Percentiles rank a stretch among this genome's conserved stretches.
Evolutionary conservation across 2,797 vertebrate genomes (phyloP).

Genomic region (Micromesistius poutassou): DNA sequence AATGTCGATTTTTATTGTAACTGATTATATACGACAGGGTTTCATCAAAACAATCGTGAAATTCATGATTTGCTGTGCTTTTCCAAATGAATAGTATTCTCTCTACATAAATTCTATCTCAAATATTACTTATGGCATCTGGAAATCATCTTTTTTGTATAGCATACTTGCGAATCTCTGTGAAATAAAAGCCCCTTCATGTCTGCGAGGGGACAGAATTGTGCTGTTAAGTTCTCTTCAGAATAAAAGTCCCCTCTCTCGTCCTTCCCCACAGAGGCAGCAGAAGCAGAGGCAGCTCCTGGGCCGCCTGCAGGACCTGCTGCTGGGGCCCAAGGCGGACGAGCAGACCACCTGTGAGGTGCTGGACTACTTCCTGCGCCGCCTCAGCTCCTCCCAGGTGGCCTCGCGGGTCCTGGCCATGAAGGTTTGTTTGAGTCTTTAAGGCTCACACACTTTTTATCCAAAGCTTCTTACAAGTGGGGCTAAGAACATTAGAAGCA

Average conservation of each 20-base stretch:
- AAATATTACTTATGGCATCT: not conserved
- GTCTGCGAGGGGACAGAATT: not conserved
- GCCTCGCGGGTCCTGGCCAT: slow-evolving; percentile 93
- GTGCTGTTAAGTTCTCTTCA: not conserved
- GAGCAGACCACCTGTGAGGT: slow-evolving; percentile 97
- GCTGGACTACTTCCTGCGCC: slow-evolving; percentile 94
- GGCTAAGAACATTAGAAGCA: not conserved
- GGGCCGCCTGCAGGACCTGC: slow-evolving; percentile 90
- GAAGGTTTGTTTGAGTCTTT: slow-evolving; percentile 79
- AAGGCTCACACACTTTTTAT: not conserved
- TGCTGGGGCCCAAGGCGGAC: slow-evolving; percentile 91
- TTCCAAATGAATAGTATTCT: not conserved
- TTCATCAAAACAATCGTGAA: not conserved
- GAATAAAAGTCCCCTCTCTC: slow-evolving; percentile 5
- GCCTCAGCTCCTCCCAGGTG: slow-evolving; percentile 94
- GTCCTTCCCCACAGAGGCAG: slow-evolving; percentile 77
- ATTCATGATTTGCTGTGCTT: no score
- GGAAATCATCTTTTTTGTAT: not conserved
- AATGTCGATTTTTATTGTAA: not conserved
- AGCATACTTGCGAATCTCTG: not conserved
- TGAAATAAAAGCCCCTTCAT: not conserved
- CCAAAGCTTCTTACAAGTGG: not conserved
- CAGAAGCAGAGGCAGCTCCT: slow-evolving; percentile 96
- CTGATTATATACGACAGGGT: not conserved
- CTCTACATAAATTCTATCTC: not conserved